These are phyloP conservation scores for Hypomecis punctinalis DNA, from an alignment of 2,888 invertebrate species.

Conservation along the genomic window DNA sequence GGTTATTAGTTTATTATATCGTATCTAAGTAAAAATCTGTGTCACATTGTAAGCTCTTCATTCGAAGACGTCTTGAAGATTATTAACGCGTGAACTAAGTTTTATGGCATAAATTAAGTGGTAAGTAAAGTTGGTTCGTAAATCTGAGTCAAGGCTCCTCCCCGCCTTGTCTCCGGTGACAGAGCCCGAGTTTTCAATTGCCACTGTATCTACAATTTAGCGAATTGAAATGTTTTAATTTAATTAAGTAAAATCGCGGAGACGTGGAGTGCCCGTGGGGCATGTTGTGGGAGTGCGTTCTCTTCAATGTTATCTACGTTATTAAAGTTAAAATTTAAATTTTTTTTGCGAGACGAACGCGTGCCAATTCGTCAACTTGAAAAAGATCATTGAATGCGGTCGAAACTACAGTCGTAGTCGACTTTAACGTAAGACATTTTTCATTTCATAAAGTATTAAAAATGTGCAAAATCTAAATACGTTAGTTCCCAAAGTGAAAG, in stretches of 20 bases:
- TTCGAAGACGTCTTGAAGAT: slow-evolving; percentile 44
- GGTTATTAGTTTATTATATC: no score
- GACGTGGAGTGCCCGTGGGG: slow-evolving; percentile 3
- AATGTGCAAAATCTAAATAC: no score
- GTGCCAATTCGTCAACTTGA: no score
- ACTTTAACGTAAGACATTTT: no score
- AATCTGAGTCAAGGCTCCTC: slow-evolving; percentile 51
- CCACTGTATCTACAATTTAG: slow-evolving; percentile 44
- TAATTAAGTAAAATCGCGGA: slow-evolving; percentile 22
- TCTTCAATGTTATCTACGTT: background rate
- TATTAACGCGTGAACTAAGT: slow-evolving; percentile 63
- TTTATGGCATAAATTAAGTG: slow-evolving; percentile 61
- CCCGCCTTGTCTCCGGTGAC: slow-evolving; percentile 54
- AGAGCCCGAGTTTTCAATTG: slow-evolving; percentile 51
- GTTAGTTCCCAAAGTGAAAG: no score
- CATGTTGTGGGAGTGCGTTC: slow-evolving; percentile 1
- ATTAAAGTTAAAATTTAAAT: no score
- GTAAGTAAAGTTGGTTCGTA: slow-evolving; percentile 53
- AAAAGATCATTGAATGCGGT: no score
- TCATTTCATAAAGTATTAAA: no score
- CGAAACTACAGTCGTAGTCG: no score
- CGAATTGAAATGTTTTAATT: slow-evolving; percentile 29
- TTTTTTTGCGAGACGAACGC: no score
- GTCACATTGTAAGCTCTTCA: slow-evolving; percentile 40
- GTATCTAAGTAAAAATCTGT: background rate